Evolutionary conservation across 2,888 invertebrate species (phyloP), one percentile per base, ranked within the genome.

Genomic region (Lutraria lutraria): DNA sequence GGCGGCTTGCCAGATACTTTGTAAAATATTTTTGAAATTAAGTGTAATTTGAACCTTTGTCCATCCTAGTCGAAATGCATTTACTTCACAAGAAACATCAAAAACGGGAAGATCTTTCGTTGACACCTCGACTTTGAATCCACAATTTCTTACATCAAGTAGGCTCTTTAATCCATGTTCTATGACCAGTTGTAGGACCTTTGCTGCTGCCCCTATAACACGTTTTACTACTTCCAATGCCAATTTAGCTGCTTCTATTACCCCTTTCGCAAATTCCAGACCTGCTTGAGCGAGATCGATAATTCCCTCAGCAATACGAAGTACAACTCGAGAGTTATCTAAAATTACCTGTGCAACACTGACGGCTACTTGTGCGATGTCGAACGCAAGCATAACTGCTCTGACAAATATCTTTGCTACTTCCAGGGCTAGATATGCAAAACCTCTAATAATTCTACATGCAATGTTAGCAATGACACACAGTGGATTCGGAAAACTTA

Each of bases 31-130:
- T 81, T 85, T 91, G 34, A 91, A 89, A 68, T 91, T 88, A 21
- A 91, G 88, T 34, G 82, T 82, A 21, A 91, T 25, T 82, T 84
- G 43, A 60, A 91, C 72, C 12, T 25, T 86, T 68, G 25, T 91
- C 91, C 91, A 91, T 52, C 91, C 91, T 43, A 89, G 56, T 52
- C 52, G 83, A 80, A 91, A 91, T 8, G 87, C 89, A 63, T 92
- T 89, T 10, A 92, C 88, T 34, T 92, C 92, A 87, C 92, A 92
- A 19, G 76, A 85, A 15, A 92, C 89, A 60, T 89, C 91, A 85
- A 91, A 88, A 4, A 89, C 85, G 0, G 88, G 86, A 13, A 89
- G 25, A 79, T 89, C 89, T 76, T 53, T 63, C 19, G 89, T 90
- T 34, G 88, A 84, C 29, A 92, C 10, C 86, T 88, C 31, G 13